Evolutionary conservation across 2,888 invertebrate species (phyloP).

Genomic region (Oithona nana): DNA sequence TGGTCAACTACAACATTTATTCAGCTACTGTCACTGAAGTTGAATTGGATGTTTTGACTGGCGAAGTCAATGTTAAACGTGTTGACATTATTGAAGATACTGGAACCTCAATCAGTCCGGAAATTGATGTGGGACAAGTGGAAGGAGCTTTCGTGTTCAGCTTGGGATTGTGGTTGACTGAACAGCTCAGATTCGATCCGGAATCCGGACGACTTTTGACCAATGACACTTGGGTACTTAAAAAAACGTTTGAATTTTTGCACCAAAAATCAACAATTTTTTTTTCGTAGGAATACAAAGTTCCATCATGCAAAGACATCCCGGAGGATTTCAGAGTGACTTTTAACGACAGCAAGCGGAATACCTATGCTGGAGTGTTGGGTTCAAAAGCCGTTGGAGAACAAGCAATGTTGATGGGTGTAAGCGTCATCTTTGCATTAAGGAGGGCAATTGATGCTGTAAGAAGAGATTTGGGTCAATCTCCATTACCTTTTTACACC

Average conservation of each 20-base stretch:
- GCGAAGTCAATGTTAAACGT: slow-evolving; percentile 25
- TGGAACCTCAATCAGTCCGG: slow-evolving; percentile 29
- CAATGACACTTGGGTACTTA: slow-evolving; percentile 27
- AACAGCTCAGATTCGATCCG: slow-evolving; percentile 27
- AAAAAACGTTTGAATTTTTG: background rate
- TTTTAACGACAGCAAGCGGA: background rate
- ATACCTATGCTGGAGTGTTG: background rate
- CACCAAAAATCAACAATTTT: background rate
- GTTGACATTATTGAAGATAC: slow-evolving; percentile 41
- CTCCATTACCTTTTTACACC: background rate
- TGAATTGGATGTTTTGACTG: slow-evolving; percentile 30
- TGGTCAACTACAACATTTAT: slow-evolving; percentile 26
- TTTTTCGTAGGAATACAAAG: background rate
- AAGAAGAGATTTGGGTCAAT: background rate
- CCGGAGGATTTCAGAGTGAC: background rate
- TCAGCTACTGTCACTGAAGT: slow-evolving; percentile 28
- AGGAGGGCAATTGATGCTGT: background rate
- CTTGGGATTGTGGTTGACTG: slow-evolving; percentile 28
- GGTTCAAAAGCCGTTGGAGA: background rate
- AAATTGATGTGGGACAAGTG: slow-evolving; percentile 52
- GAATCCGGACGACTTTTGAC: slow-evolving; percentile 28
- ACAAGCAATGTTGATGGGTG: background rate
- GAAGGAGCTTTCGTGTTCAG: slow-evolving; percentile 35
- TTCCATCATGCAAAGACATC: background rate
- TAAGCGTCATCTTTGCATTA: background rate